Base-by-base conservation (phyloP, 2,113 vertebrate genomes). In the Macroglossus sobrinus region DNA sequence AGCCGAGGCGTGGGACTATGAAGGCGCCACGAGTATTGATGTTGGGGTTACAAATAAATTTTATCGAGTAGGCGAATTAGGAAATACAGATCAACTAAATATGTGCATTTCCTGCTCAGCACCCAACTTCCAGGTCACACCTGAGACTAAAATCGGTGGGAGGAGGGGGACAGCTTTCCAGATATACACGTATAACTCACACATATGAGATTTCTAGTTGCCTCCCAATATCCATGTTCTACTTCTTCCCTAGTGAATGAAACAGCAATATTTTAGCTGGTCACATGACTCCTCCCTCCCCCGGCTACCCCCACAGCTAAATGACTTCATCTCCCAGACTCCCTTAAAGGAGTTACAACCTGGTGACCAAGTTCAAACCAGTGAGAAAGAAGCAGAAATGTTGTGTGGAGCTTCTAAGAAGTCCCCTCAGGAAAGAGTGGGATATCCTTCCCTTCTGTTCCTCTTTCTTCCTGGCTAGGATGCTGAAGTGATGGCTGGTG, bases 371-470 rank as follows among this genome's bases (percentile, higher is more conserved):
- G 40, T 84, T 12, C 50, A 68, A 63, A 24, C 22, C 63, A 35
- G 2, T 43, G 79, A 69, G 72, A 69, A 85, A 84, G 5, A 59
- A 84, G 28, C n/a, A n/a, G 28, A 53, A 78, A 12, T 33, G 69
- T 47, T 38, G 14, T 53, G 63, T 84, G 63, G 40, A 53, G 35
- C 80, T 61, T 59, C 63, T 40, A 9, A 22, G 22, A 78, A 38
- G 19, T 4, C 28, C 28, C 35, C 53, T 33, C 28, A 26, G 45
- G 12, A 84, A 26, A 57, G 38, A 38, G 22, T 33, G 30, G 12
- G 3, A 4, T 0, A 0, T 13, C 7, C 47, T 33, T 84, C 19
- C 11, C 7, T 8, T n/a, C 45, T 14, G 4, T 66, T 57, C 47
- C 19, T 59, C 50, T 10, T 76, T 40, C 61, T 50, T 59, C 40